Evolutionary conservation across 37 sponge, comb jelly and placozoan species (phyloP), one percentile per base, ranked within the genome.

Genomic region (Beroe ovata): DNA sequence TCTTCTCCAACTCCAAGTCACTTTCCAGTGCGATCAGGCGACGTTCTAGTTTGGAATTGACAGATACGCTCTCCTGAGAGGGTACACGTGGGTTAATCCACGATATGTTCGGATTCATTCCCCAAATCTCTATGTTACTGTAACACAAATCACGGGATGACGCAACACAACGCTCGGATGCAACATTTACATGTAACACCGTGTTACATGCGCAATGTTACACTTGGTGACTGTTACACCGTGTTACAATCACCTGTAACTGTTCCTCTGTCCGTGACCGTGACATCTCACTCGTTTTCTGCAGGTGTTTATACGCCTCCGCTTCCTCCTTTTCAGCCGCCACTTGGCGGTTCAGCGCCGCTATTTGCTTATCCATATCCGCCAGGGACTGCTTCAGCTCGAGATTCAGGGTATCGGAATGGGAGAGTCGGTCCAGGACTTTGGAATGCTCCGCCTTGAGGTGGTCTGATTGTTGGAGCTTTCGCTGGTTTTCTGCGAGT

Each of bases 291-390:
- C 84, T 77, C 1, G 84, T 77, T 40, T 77, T 77, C 54, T 77
- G 84, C 54, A 77, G 84, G 28, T 77, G 84, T 77, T 77, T 77
- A 29, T 77, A 77, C 11, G 84, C 84, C 47, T 77, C 84, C 11
- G 54, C 84, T 23, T 77, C 84, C 33, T 77, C 84, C 47, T 77
- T 77, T 54, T 77, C 84, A 1, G 47, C 84, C 14, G 84, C 54
- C n/a, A 77, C 84, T 25, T 77, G 84, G 22, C 84, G 42, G 1
- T 42, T 42, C 11, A 77, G 47, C 84, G 21, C 23, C 54, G 84
- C 39, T 42, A 77, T 77, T 29, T 77, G 84, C 28, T 77, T 77
- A n/a, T 77, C 84, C 42, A 42, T 77, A 22, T 77, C 84, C 21
- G 38, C 38, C 23, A 77, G 84, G 1, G 84, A 77, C 38, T 4